Percentiles rank a stretch among this genome's conserved stretches.
These are phyloP conservation scores for Eueremaeus valkanovi DNA, from an alignment of 2,888 invertebrate species.

Conservation along the genomic window DNA sequence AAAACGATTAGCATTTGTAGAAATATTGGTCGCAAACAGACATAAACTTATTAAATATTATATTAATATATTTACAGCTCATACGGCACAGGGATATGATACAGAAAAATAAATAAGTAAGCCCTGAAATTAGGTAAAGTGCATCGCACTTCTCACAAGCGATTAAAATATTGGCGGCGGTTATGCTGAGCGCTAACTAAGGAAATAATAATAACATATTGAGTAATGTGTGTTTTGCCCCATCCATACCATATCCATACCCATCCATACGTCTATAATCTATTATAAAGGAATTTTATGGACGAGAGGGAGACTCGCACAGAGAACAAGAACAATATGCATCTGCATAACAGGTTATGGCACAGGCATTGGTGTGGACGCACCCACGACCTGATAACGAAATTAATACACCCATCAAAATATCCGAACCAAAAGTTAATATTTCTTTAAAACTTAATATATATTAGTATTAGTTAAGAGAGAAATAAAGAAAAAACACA, in stretches of 20 bases:
- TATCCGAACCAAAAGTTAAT: background rate
- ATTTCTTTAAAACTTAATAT: conserved; percentile 5
- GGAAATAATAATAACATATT: background rate
- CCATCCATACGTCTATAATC: conserved; percentile 14
- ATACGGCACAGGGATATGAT: background rate
- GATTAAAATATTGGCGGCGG: conserved; percentile 1
- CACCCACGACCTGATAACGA: conserved; percentile 36
- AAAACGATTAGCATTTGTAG: too few species aligned
- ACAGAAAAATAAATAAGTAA: background rate
- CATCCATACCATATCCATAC: background rate
- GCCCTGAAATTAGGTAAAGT: conserved; percentile 28
- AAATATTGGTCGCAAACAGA: too few species aligned
- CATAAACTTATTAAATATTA: background rate
- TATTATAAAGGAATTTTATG: conserved; percentile 30
- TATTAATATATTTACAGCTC: background rate
- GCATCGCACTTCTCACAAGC: conserved; percentile 17
- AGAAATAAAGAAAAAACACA: conserved; percentile 9
- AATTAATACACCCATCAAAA: conserved; percentile 34
- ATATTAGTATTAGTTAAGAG: conserved; percentile 5
- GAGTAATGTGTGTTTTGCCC: background rate
- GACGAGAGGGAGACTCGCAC: conserved; percentile 18
- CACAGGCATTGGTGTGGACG: conserved; percentile 22
- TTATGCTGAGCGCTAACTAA: conserved; percentile 8
- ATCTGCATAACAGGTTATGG: conserved; percentile 36
- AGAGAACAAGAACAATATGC: conserved; percentile 31